phyloP scores from a whole-genome alignment of 2,113 vertebrate species.

The Cercocebus atys region DNA sequence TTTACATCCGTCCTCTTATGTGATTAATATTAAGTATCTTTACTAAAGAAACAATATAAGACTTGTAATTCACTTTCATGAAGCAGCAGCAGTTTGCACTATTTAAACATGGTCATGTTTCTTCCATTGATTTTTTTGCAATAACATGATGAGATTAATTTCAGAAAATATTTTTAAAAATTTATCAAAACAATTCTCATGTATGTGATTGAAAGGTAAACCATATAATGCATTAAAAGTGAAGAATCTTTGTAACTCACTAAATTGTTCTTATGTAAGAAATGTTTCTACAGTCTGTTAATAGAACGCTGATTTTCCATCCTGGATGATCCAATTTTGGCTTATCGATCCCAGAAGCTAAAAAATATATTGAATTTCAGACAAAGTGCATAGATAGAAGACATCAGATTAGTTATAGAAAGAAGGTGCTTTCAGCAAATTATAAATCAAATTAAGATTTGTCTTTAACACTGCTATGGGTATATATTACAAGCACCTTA shows the following conservation, averaged over 20 bases:
- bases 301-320: background rate
- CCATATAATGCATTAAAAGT: background rate
- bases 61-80: background rate
- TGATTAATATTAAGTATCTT: background rate
- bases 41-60: background rate
- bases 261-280: background rate
- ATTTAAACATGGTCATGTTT: background rate
- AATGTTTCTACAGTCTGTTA: background rate
- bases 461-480: background rate
- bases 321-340: slow-evolving; percentile 47
- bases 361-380: slow-evolving; percentile 10
- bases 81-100: background rate
- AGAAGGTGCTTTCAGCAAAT: background rate
- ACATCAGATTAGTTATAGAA: background rate
- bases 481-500: background rate
- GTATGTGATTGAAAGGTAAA: background rate
- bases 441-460: background rate
- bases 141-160: background rate
- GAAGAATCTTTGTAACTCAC: background rate
- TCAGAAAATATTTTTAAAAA: background rate
- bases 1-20: background rate
- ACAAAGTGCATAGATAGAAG: background rate
- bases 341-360: background rate
- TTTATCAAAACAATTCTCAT: background rate
- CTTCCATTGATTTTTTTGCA: background rate